A percentile compares a stretch with the other conserved stretches of the same genome.
phyloP scores from a whole-genome alignment of 2,113 vertebrate species.

The rabbit (Oryctolagus cuniculus) region mOryCun1.1 NC_091434.1:131506501-131507000 shows the following conservation, averaged over 20 bases:
- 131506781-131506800: not conserved
- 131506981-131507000: not conserved
- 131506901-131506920: not conserved
- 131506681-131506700: too few relatives aligned
- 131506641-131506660: too few relatives aligned
- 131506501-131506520: too few relatives aligned
- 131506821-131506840: not conserved
- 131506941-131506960: not conserved
- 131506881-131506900: not conserved
- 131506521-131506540: too few relatives aligned
- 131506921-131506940: not conserved
- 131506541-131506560: too few relatives aligned
- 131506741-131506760: not conserved
- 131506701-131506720: too few relatives aligned
- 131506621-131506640: too few relatives aligned
- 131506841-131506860: not conserved
- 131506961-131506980: not conserved
- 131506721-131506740: too few relatives aligned
- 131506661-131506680: too few relatives aligned
- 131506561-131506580: too few relatives aligned
- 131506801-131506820: not conserved
- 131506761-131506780: not conserved
- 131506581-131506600: too few relatives aligned
- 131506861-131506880: not conserved
- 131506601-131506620: too few relatives aligned